phyloP scores from a whole-genome alignment of 2,113 vertebrate species.

The Himantopus leucocephalus region DNA sequence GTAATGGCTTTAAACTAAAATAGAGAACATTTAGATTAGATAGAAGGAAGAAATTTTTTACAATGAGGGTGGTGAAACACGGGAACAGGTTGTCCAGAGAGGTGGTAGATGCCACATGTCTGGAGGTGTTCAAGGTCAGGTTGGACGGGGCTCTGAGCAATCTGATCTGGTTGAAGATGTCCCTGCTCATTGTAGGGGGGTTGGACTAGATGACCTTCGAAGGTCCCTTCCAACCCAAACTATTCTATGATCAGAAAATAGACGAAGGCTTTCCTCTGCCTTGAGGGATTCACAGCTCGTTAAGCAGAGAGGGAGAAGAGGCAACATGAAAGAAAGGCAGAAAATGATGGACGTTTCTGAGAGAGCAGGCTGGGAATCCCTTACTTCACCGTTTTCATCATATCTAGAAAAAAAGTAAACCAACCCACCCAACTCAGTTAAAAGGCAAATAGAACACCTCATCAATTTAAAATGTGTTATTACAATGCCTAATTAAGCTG shows the following conservation, averaged over 20 bases:
- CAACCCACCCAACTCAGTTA: background rate
- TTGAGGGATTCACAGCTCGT: background rate
- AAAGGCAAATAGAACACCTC: conserved; percentile 31
- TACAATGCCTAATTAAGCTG: conserved; percentile 22
- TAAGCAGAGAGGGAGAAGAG: background rate
- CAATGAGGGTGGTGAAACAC: background rate
- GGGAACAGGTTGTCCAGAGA: background rate
- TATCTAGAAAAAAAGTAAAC: background rate
- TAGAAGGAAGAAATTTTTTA: background rate
- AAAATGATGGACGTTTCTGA: background rate
- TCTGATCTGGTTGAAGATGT: background rate
- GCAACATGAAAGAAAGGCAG: background rate
- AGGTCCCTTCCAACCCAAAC: background rate
- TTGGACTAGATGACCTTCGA: background rate
- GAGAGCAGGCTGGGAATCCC: conserved; percentile 2
- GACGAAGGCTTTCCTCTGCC: background rate
- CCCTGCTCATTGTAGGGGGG: background rate
- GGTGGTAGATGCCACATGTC: background rate
- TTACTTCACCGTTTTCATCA: background rate
- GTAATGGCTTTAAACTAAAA: background rate
- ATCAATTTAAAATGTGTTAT: background rate
- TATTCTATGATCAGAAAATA: background rate
- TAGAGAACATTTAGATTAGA: background rate
- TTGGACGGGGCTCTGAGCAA: background rate
- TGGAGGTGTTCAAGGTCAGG: background rate